A percentile compares a stretch with the other conserved stretches of the same genome.
Conservation (phyloP, 2,888 invertebrate species). For the Nebria salina region DNA sequence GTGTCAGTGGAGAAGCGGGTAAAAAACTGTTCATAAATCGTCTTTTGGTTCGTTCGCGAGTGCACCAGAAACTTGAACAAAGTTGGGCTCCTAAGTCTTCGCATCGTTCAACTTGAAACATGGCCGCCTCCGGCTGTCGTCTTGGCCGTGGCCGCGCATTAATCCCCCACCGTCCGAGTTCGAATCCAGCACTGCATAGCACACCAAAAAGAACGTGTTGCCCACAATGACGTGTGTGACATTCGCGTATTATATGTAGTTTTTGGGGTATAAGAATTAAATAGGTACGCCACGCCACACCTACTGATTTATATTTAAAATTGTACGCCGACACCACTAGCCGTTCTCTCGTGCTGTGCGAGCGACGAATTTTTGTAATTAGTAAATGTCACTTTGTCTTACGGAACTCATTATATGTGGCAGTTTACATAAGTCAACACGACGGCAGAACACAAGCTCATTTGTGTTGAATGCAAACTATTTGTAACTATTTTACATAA, state of each 20-base stretch:
- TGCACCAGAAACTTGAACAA: slow-evolving; percentile 56
- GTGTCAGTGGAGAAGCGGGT: slow-evolving; percentile 51
- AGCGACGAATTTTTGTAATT: slow-evolving; percentile 41
- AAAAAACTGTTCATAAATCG: slow-evolving; percentile 58
- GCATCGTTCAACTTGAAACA: slow-evolving; percentile 63
- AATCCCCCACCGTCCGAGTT: slow-evolving; percentile 13
- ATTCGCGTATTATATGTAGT: background rate
- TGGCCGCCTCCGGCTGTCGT: slow-evolving; percentile 54
- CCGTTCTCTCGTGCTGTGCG: slow-evolving; percentile 8
- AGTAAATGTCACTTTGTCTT: slow-evolving; percentile 44
- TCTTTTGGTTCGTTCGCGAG: slow-evolving; percentile 58
- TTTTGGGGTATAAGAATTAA: background rate
- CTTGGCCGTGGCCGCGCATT: slow-evolving; percentile 16
- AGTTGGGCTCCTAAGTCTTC: slow-evolving; percentile 62
- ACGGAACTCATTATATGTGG: slow-evolving; percentile 38
- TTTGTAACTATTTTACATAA: background rate
- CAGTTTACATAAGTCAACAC: slow-evolving; percentile 37
- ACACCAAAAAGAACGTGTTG: slow-evolving; percentile 1
- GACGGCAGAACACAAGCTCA: slow-evolving; percentile 8
- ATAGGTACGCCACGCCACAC: background rate
- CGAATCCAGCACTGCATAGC: background rate
- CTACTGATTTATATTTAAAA: slow-evolving; percentile 7
- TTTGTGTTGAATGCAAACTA: slow-evolving; percentile 6
- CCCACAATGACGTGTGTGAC: background rate
- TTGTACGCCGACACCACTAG: background rate